Evolutionary conservation across 2,113 vertebrate genomes (phyloP).

Genomic region (Etheostoma cragini): DNA sequence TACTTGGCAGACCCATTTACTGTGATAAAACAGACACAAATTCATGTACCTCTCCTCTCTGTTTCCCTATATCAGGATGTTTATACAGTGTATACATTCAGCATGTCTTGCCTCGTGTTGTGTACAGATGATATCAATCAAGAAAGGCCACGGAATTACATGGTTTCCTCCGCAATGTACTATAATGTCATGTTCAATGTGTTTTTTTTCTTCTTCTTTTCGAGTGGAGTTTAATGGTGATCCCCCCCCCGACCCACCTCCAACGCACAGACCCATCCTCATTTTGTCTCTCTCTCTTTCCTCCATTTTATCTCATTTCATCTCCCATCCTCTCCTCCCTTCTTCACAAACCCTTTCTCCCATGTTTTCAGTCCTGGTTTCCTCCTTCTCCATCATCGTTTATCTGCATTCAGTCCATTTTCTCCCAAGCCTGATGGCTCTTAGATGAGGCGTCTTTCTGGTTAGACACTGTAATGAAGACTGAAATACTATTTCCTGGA

Average conservation of each 20-base stretch:
- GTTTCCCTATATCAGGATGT: constrained; percentile 19
- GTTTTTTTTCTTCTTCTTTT: neutral
- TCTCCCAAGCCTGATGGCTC: constrained; percentile 78
- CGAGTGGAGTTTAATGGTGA: constrained; percentile 31
- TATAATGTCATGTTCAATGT: constrained; percentile 8
- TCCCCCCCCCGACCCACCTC: constrained; percentile 10
- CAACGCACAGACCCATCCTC: constrained; percentile 30
- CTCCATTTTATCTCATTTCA: constrained; percentile 51
- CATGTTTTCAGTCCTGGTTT: constrained; percentile 62
- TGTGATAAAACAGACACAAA: constrained; percentile 47
- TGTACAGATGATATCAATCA: constrained; percentile 1
- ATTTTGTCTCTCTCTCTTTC: constrained; percentile 38
- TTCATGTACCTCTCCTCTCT: constrained; percentile 14
- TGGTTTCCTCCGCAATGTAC: constrained; percentile 6
- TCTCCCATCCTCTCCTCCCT: constrained; percentile 36
- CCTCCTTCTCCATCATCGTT: constrained; percentile 79
- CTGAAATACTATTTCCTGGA: constrained; percentile 84
- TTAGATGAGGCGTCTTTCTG: constrained; percentile 79
- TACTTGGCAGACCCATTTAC: constrained; percentile 51
- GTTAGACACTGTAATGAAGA: constrained; percentile 82
- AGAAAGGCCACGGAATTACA: constrained; percentile 12
- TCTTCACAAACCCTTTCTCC: constrained; percentile 38
- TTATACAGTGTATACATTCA: constrained; percentile 3
- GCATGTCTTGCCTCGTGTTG: neutral
- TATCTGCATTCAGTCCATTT: constrained; percentile 81